phyloP scores from a whole-genome alignment of 2,797 vertebrate genomes.

The Mormyrops boulengeri region DNA sequence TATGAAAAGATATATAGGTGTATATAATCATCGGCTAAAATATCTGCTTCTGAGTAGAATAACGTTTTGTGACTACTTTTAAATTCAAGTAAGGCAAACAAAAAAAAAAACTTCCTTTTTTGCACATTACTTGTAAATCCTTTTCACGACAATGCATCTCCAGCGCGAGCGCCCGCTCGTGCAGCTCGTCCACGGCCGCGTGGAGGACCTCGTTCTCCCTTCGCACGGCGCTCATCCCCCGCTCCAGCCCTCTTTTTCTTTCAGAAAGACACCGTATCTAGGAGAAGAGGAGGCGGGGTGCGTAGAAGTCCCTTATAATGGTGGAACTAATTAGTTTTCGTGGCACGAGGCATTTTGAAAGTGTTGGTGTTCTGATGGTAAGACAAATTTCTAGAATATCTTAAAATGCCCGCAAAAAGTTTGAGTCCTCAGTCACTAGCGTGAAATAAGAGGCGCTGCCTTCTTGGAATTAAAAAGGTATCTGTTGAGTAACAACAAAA shows the following conservation, averaged over 20 bases:
- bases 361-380: neutral
- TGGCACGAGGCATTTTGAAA: neutral
- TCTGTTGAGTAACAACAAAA: neutral
- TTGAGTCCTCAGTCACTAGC: neutral
- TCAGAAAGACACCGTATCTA: conserved; percentile 95
- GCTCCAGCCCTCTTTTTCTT: conserved; percentile 85
- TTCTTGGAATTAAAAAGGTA: neutral
- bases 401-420: neutral
- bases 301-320: neutral
- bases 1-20: neutral
- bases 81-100: neutral
- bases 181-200: conserved; percentile 78
- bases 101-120: neutral
- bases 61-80: neutral
- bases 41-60: neutral
- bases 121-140: conserved; percentile 72
- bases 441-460: neutral
- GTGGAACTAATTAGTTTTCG: neutral
- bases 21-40: neutral
- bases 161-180: conserved; percentile 79
- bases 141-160: conserved; percentile 86
- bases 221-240: conserved; percentile 70
- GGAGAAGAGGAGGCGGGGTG: neutral
- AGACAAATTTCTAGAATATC: neutral
- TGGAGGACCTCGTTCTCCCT: conserved; percentile 89